phyloP scores from a whole-genome alignment of 1,140 invertebrate species.

The Tetramorium parvispinum region DNA sequence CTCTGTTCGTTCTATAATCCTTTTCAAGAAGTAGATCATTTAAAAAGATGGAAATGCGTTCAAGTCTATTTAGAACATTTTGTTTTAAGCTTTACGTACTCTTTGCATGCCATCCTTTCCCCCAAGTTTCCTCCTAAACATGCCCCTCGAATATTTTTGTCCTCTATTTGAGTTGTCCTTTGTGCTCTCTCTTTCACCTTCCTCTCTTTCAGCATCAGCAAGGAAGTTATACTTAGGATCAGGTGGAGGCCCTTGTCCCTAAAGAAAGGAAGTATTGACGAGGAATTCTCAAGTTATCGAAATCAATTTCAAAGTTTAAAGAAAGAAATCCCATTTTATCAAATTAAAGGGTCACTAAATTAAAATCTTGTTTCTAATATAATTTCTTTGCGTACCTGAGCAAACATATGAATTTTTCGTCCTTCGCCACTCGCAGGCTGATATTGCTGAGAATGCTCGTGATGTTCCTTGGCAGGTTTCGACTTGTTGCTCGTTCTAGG shows the following conservation, averaged over 20 bases:
- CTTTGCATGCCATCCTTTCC: slow-evolving; percentile 77
- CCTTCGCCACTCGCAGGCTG: slow-evolving; percentile 74
- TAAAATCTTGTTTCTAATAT: background rate
- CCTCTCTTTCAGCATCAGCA: slow-evolving; percentile 84
- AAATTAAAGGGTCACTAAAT: slow-evolving; percentile 33
- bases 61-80: background rate
- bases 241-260: slow-evolving; percentile 85
- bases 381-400: slow-evolving; percentile 73
- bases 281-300: slow-evolving; percentile 5
- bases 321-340: background rate
- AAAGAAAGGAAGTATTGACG: background rate
- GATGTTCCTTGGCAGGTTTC: slow-evolving; percentile 76
- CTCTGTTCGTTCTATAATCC: slow-evolving; percentile 68
- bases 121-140: slow-evolving; percentile 73
- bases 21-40: slow-evolving; percentile 26
- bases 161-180: slow-evolving; percentile 78
- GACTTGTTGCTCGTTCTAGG: slow-evolving; percentile 67
- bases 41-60: background rate
- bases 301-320: background rate
- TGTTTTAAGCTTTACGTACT: slow-evolving; percentile 60
- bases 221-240: slow-evolving; percentile 86
- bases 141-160: slow-evolving; percentile 69
- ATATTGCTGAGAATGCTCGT: slow-evolving; percentile 67
- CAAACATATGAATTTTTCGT: slow-evolving; percentile 81
- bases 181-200: slow-evolving; percentile 62